These are phyloP conservation scores for Cephus spinipes DNA, from an alignment of 2,888 invertebrate species.

Conservation along the genomic window DNA sequence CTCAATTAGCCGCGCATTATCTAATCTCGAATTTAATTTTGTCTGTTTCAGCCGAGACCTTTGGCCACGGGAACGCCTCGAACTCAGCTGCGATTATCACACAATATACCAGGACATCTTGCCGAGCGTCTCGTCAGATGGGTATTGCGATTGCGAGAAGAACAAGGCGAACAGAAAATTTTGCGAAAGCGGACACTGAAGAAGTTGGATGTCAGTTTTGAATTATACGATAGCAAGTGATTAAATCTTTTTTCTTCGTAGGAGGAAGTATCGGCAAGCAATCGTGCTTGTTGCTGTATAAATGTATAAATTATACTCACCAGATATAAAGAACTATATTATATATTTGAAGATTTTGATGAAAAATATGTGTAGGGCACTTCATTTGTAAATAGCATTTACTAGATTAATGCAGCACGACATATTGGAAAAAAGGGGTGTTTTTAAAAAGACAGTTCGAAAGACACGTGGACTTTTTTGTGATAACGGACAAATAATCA, in stretches of 20 bases:
- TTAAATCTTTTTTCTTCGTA: constrained; percentile 1
- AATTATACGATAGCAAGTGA: not conserved
- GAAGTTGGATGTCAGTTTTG: not conserved
- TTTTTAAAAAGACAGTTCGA: not conserved
- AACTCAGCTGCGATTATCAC: constrained; percentile 22
- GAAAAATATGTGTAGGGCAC: not conserved
- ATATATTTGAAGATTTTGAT: not conserved
- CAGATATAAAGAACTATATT: not conserved
- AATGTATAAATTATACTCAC: constrained; percentile 2
- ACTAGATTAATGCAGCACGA: not conserved
- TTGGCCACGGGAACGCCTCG: constrained; percentile 18
- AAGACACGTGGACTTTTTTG: not conserved
- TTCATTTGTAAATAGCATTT: not conserved
- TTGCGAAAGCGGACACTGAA: constrained; percentile 5
- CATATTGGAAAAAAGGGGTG: not conserved
- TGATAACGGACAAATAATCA: not conserved
- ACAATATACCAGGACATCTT: constrained; percentile 18
- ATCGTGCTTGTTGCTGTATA: constrained; percentile 16
- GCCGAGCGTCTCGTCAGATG: constrained; percentile 18
- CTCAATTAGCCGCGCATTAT: not conserved
- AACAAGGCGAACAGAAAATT: constrained; percentile 1
- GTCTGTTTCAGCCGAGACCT: constrained; percentile 21
- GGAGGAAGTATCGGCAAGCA: not conserved
- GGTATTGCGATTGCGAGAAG: constrained; percentile 10
- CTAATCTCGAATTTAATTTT: not conserved